These are phyloP conservation scores for Sinocyclocheilus grahami DNA, from an alignment of 2,113 vertebrate genomes.

Conservation along the genomic window DNA sequence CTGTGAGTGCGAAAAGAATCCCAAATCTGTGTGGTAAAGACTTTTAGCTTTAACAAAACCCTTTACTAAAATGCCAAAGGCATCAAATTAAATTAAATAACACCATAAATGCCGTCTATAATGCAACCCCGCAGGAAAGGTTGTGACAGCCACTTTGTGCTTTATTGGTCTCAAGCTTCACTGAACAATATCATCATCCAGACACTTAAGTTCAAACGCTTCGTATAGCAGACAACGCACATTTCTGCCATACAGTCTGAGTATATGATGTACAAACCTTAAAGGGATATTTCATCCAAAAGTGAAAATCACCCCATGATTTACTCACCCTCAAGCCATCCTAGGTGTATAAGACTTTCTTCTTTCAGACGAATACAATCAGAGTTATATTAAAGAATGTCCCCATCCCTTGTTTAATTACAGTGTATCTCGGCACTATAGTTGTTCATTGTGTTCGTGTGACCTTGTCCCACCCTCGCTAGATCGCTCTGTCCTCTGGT, in stretches of 20 bases:
- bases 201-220: slow-evolving; percentile 16
- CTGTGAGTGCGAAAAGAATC: not conserved
- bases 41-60: not conserved
- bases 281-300: not conserved
- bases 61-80: slow-evolving; percentile 19
- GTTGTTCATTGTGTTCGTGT: slow-evolving; percentile 66
- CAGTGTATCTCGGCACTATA: slow-evolving; percentile 24
- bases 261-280: slow-evolving; percentile 4
- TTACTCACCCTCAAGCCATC: too few relatives aligned
- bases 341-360: too few relatives aligned
- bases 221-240: slow-evolving; percentile 29
- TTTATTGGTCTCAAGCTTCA: slow-evolving; percentile 31
- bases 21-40: not conserved
- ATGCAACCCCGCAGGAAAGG: slow-evolving; percentile 8
- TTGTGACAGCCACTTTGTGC: slow-evolving; percentile 31
- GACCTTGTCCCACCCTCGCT: slow-evolving; percentile 67
- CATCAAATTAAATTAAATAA: slow-evolving; percentile 1
- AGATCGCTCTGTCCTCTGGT: slow-evolving; percentile 64
- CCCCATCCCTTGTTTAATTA: slow-evolving; percentile 24
- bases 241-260: not conserved
- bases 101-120: slow-evolving; percentile 35
- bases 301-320: too few relatives aligned
- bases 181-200: slow-evolving; percentile 45
- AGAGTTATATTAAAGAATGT: too few relatives aligned
- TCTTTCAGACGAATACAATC: too few relatives aligned